Evolutionary conservation across 2,797 vertebrate species (phyloP), one percentile per base, ranked within the genome.

Genomic region (Pogoniulus pusillus): DNA sequence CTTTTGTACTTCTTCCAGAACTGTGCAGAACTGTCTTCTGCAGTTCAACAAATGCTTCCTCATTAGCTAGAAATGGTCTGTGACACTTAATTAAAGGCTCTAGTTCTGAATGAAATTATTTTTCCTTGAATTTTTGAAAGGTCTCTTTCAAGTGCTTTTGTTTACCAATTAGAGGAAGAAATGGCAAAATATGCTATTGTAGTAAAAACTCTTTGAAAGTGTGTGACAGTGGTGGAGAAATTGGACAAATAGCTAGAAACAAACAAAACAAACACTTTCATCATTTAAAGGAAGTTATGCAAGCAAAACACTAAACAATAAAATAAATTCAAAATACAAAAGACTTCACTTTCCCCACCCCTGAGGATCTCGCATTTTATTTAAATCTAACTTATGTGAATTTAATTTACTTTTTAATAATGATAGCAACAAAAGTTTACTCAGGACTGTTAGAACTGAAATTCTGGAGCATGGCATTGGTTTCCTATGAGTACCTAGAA

Each of bases 311-410:
- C 4, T 29, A 35, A 69, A 27, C 7, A 41, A 39, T 19, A 41
- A 60, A 58, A 26, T n/a, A 43, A 47, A 2, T 39, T 10, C 47
- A 9, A 58, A 59, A 74, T 26, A 53, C 10, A 68, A 68, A 49
- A 30, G 2, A 14, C 7, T 24, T n/a, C 23, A 59, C 1, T 3
- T 23, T 16, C 34, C 27, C 2, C 1, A 2, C 4, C 3, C 5
- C 9, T 1, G 5, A 54, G 5, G 4, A 45, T 4, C 39, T 41
- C 26, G 9, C 0, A 51, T 22, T 47, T 47, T 47, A 47, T 47
- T 19, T 47, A 47, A 47, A 23, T 47, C 20, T 47, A 47, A 47
- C 22, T 23, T 47, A 47, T 12, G 22, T 23, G 23, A 20, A 18
- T 53, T 16, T 32, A 51, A 17, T 73, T 66, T 27, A 2, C 22